These are phyloP conservation scores for Ceratosolen fusciceps DNA, from an alignment of 1,140 invertebrate genomes.

Conservation along the genomic window DNA sequence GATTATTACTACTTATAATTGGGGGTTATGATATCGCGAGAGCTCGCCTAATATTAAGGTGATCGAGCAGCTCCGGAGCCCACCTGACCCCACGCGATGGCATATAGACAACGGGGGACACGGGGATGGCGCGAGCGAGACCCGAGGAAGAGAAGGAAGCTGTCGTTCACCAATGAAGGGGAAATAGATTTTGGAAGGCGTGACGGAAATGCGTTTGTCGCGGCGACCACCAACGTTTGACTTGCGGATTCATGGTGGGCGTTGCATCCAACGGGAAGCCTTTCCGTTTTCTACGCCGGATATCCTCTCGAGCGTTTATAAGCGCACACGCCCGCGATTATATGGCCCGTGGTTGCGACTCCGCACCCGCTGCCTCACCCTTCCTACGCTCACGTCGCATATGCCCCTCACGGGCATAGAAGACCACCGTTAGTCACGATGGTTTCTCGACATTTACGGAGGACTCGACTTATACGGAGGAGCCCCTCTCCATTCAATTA, in stretches of 20 bases:
- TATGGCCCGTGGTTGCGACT: not conserved
- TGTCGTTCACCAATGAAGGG: not conserved
- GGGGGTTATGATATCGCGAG: not conserved
- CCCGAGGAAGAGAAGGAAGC: not conserved
- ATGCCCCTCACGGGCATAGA: too few species aligned
- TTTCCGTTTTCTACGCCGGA: slow-evolving; percentile 64
- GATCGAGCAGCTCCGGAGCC: not conserved
- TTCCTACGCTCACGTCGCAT: too few species aligned
- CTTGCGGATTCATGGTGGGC: slow-evolving; percentile 49
- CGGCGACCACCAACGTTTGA: not conserved
- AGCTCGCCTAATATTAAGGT: not conserved
- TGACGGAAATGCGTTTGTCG: slow-evolving; percentile 59
- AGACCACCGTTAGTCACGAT: not conserved
- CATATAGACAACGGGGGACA: not conserved
- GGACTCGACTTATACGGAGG: too few species aligned
- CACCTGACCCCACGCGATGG: not conserved
- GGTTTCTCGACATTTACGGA: not conserved
- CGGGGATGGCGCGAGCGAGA: not conserved
- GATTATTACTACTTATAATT: not conserved
- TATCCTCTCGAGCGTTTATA: slow-evolving; percentile 59
- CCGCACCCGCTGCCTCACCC: not conserved
- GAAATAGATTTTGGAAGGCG: slow-evolving; percentile 56
- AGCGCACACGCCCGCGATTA: slow-evolving; percentile 64
- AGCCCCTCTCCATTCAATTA: too few species aligned
- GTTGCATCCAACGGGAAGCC: slow-evolving; percentile 57